phyloP scores from a whole-genome alignment of 2,113 vertebrate genomes.

The Asarcornis scutulata region DNA sequence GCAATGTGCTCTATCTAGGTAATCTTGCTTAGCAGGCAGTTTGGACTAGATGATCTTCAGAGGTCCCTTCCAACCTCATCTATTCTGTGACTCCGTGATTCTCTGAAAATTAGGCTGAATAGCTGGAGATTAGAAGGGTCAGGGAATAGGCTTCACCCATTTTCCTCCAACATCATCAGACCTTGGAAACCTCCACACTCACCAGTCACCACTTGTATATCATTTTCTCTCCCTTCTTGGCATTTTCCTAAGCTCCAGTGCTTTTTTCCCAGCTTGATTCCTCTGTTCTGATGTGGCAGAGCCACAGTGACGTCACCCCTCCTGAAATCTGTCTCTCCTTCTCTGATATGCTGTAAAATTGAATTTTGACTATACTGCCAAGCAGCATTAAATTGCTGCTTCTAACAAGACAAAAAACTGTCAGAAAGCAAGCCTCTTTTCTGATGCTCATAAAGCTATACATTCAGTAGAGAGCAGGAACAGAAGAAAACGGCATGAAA shows the following conservation, averaged over 20 bases:
- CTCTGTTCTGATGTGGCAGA: background rate
- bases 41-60: too few species aligned
- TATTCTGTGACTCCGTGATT: too few species aligned
- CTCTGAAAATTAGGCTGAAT: background rate
- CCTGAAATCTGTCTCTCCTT: background rate
- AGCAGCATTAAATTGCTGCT: background rate
- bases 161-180: background rate
- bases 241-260: background rate
- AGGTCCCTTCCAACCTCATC: too few species aligned
- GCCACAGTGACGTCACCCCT: rapidly evolving
- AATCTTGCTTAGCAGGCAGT: too few species aligned
- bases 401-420: background rate
- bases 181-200: background rate
- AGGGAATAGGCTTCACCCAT: background rate
- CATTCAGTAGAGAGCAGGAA: background rate
- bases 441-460: background rate
- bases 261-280: background rate
- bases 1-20: too few species aligned
- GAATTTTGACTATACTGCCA: background rate
- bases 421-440: background rate
- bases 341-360: background rate
- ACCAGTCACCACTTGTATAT: background rate
- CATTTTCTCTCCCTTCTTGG: background rate
- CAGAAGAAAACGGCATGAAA: background rate
- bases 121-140: background rate